These are phyloP conservation scores for Lepus americanus DNA, from an alignment of 2,113 vertebrate species.

Conservation along the genomic window DNA sequence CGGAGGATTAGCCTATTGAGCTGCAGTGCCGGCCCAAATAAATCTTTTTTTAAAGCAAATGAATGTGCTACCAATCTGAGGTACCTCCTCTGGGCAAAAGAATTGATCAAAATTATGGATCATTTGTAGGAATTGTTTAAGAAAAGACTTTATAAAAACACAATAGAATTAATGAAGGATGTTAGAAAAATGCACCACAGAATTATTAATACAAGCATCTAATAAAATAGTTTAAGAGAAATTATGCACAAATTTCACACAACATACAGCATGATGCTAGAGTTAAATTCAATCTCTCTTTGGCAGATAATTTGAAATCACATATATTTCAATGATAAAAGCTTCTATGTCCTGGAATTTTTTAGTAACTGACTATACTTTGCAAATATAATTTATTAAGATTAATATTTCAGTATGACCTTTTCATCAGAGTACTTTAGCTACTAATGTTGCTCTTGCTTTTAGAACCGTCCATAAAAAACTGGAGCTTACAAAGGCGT, in stretches of 20 bases:
- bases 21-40: too few species aligned
- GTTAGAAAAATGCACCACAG: not conserved
- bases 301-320: not conserved
- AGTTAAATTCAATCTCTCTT: slow-evolving; percentile 42
- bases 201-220: slow-evolving; percentile 21
- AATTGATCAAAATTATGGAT: slow-evolving; percentile 44
- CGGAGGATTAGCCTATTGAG: too few species aligned
- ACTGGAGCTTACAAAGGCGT: not conserved
- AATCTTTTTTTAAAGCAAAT: too few species aligned
- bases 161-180: not conserved
- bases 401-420: not conserved
- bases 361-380: slow-evolving; percentile 23
- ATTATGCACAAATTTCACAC: not conserved
- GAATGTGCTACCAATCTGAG: not conserved
- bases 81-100: not conserved
- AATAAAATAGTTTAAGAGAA: slow-evolving; percentile 40
- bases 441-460: not conserved
- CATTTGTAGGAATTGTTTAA: not conserved
- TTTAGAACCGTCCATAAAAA: not conserved
- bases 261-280: not conserved
- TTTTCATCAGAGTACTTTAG: not conserved
- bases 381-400: not conserved
- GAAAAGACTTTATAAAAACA: slow-evolving; percentile 29
- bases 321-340: not conserved
- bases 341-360: slow-evolving; percentile 15